Base-by-base conservation (phyloP, 1,140 invertebrate genomes). In the Wiebesia pumilae region DNA sequence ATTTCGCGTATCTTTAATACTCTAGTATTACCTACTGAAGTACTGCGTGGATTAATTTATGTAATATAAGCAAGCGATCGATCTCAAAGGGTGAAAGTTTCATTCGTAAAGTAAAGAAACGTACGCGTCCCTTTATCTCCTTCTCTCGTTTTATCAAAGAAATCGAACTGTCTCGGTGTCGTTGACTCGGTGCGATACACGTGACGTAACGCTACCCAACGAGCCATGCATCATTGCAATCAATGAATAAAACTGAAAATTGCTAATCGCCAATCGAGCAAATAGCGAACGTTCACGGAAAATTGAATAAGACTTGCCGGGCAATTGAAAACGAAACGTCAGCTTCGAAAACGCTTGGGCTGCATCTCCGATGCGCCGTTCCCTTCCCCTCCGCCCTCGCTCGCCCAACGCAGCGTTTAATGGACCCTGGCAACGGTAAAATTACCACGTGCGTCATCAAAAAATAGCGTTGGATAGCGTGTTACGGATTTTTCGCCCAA, bases 301-400 rank as follows among this genome's bases (percentile, higher is more conserved):
- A 77, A 78, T 82, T 82, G 80, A 82, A 82, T 47, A 38, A 82
- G 80, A 67, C 80, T n/a, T 82, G 0, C 27, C 80, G n/a, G 24
- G 27, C 47, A 54, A 51, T 30, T 3, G 9, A 51, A 79, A 79
- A 79, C 10, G n/a, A 54, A 51, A 51, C 33, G 54, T 83, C 33
- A 14, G 14, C n/a, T 30, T 54, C 7, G 16, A 54, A 54, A 54
- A 54, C 19, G 51, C 7, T 54, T 9, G 51, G 19, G 51, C 51
- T 54, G 16, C 51, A 54, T 43, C 51, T 21, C 16, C 35, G 2
- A 33, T 1, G 27, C 54, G 19, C 16, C 0, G 24, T 62, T 43
- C 51, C 33, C 40, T 4, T 30, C 7, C 27, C 30, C 19, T 0
- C 3, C 71, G 1, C 19, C 30, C 21, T 1, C 9, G 38, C 3